phyloP scores from a whole-genome alignment of 2,888 invertebrate genomes.

The Agrochola macilenta region DNA sequence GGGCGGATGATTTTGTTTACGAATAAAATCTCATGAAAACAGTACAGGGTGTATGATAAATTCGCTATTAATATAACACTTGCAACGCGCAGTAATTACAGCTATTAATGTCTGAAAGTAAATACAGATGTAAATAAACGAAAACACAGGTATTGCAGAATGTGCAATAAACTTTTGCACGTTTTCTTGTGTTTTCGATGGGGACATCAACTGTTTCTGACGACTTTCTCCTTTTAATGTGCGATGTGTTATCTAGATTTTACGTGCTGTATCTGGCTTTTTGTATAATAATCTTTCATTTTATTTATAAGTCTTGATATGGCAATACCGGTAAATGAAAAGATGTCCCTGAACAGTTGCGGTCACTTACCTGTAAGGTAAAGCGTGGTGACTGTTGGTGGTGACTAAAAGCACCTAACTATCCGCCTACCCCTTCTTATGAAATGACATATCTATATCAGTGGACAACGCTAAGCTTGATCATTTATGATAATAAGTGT shows the following conservation, averaged over 20 bases:
- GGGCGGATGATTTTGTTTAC: conserved; percentile 43
- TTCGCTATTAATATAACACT: conserved; percentile 47
- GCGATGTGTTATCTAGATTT: conserved; percentile 34
- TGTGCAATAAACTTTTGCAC: conserved; percentile 43
- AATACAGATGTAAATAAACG: conserved; percentile 46
- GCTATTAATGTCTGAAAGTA: conserved; percentile 45
- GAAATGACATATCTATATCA: background rate
- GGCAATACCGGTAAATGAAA: conserved; percentile 21
- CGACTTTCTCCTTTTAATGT: conserved; percentile 63
- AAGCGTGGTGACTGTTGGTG: background rate
- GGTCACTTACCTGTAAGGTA: conserved; percentile 9
- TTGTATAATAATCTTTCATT: conserved; percentile 27
- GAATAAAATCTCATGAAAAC: conserved; percentile 32
- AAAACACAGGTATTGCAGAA: conserved; percentile 33
- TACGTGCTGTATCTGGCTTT: conserved; percentile 12
- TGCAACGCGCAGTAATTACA: conserved; percentile 39
- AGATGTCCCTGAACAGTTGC: background rate
- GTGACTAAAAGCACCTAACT: background rate
- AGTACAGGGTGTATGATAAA: conserved; percentile 32
- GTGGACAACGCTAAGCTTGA: background rate
- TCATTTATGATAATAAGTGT: background rate
- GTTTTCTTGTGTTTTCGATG: conserved; percentile 51
- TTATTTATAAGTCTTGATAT: conserved; percentile 11
- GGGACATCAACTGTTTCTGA: conserved; percentile 45
- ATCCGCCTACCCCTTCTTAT: background rate